These are phyloP conservation scores for Leptodactylus fallax DNA, from an alignment of 2,797 vertebrate species.

Conservation along the genomic window DNA sequence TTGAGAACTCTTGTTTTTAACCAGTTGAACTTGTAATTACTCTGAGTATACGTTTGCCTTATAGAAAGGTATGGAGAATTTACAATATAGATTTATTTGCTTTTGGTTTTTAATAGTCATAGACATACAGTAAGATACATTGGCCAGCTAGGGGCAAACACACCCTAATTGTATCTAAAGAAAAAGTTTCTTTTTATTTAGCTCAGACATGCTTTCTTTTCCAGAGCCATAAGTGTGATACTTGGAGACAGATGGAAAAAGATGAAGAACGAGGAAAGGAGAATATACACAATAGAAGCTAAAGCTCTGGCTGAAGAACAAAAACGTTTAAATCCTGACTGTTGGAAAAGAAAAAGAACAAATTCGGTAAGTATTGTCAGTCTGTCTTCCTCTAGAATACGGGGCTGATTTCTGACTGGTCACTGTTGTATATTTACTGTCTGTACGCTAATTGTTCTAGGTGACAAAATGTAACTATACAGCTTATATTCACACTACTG, in stretches of 20 bases:
- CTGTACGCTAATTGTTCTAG: too few relatives aligned
- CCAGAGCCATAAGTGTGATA: conserved; percentile 99
- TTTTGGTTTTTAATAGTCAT: too few relatives aligned
- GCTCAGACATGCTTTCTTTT: conserved; percentile 64
- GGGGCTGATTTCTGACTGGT: neutral
- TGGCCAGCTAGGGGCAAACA: neutral
- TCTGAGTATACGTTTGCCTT: neutral
- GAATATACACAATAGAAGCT: conserved; percentile 98
- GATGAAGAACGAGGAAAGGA: conserved; percentile 97
- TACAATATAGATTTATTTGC: neutral
- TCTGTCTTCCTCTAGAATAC: neutral
- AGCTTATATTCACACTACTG: too few relatives aligned
- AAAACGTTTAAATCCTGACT: conserved; percentile 97
- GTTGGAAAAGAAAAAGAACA: conserved; percentile 99
- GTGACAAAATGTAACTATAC: too few relatives aligned
- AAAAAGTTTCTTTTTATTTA: neutral
- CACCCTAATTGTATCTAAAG: neutral
- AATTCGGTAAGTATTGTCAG: conserved; percentile 86
- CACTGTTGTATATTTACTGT: too few relatives aligned
- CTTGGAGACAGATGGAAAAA: conserved; percentile 99
- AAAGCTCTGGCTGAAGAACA: conserved; percentile 99
- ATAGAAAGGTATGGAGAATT: neutral
- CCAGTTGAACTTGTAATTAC: neutral
- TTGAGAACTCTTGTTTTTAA: neutral
- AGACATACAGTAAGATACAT: neutral